Base-by-base conservation (phyloP, 2,113 vertebrate species). In the Gallinago jamesoni region DNA sequence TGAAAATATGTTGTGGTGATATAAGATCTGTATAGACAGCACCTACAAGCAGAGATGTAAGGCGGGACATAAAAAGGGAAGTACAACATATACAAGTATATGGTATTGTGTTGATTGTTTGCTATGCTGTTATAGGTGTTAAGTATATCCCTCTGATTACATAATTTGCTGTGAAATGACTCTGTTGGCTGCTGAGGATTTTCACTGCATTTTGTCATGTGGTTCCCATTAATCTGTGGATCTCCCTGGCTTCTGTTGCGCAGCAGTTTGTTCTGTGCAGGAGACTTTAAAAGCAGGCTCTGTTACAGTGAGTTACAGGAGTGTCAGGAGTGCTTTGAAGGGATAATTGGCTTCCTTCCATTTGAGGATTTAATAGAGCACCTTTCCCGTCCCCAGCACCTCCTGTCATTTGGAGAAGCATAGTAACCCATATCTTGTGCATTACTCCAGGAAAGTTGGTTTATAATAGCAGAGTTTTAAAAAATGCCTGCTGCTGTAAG, bases 311-410 rank as follows among this genome's bases (percentile, higher is more conserved):
- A 94, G 43, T 37, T 37, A 55, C 56, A 48, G 62, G 72, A 86
- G 39, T 56, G 47, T 77, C 88, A 75, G 77, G 50, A 76, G 73
- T 55, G 63, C 77, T 85, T 87, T 92, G 88, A 87, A 89, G 77
- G 62, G 66, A 76, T 92, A 96, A 91, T 93, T 92, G 80, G 77
- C 89, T 91, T 95, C 70, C 50, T 92, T 84, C 90, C 89, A 69
- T 82, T 66, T 90, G 84, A 89, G 77, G 66, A 84, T 89, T 94
- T 91, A 84, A 75, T 24, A 62, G 81, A 92, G 84, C 80, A 89
- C 86, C 84, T 79, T 82, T 56, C 62, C 59, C 68, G 87, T 69
- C 47, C 52, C 45, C 82, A 80, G 69, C 77, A 89, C 62, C 66
- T 89, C 69, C 48, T 15, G 6, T 81, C 77, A n/a, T 92, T 91